Base-by-base conservation (phyloP, 2,113 vertebrate species). In the Condylura cristata region DNA sequence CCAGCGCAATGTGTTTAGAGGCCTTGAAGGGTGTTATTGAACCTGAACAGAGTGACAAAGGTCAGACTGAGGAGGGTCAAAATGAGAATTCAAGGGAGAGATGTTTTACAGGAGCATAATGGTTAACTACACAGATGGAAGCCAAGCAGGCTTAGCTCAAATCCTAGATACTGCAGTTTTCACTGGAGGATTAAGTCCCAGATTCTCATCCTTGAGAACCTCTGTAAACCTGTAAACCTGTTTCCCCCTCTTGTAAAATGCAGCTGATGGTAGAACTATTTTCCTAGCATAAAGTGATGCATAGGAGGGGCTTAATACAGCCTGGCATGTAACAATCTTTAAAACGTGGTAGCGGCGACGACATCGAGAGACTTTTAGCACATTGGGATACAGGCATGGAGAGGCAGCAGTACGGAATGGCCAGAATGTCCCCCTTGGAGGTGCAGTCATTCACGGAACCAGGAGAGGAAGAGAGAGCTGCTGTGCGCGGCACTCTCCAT, bases 201-300 rank as follows among this genome's bases (percentile, higher is more conserved):
- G 53, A 79, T 83, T 79, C 51, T 88, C n/a, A 61, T 63, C 86
- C 48, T 48, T 66, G 26, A 61, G 39, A 89, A 61, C 46, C 20
- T 46, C 65, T 79, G 85, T 86, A 82, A 82, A 58, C 34, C 48
- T 44, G n/a, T n/a, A n/a, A n/a, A n/a, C n/a, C 41, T 66, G 22
- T 74, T 87, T 70, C 8, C 46, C 46, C 66, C 34, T 32, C 93
- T 85, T 24, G 20, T 30, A 94, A 95, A 82, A 92, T 82, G 32
- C 82, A 66, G 32, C 13, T 66, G 24, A 66, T 70, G 46, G 53
- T 48, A 90, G 81, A 53, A 48, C 24, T 11, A 48, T 80, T 82
- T 89, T 75, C 58, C 39, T 76, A 41, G 39, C 48, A 60, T 79
- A 58, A 90, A 92, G 41, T 79, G 41, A 46, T 66, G 24, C 39